These are phyloP conservation scores for Neuroterus valhalla DNA, from an alignment of 1,140 invertebrate species.

Conservation along the genomic window DNA sequence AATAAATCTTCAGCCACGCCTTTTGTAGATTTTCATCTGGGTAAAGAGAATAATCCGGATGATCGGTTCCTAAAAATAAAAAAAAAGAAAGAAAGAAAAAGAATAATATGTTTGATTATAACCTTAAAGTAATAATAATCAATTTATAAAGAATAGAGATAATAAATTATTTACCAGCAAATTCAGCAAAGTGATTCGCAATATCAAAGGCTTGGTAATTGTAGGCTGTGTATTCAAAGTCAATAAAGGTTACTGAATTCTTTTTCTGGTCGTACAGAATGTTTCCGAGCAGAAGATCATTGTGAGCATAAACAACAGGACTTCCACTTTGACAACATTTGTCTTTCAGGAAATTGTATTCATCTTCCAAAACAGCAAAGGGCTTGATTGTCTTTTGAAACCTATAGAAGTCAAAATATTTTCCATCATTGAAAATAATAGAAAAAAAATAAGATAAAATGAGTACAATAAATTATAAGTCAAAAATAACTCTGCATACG, in stretches of 20 bases:
- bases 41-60: conserved; percentile 86
- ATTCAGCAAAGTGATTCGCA: conserved; percentile 98
- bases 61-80: conserved; percentile 79
- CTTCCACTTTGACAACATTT: conserved; percentile 80
- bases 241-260: conserved; percentile 92
- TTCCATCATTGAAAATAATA: background rate
- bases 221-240: conserved; percentile 96
- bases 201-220: conserved; percentile 98
- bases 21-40: conserved; percentile 88
- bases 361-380: conserved; percentile 80
- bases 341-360: conserved; percentile 82
- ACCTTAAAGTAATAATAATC: conserved; percentile 11
- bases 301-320: conserved; percentile 97
- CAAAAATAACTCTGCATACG: too few species aligned
- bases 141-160: conserved; percentile 37
- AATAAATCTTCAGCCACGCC: conserved; percentile 87
- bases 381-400: conserved; percentile 82
- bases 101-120: conserved; percentile 26
- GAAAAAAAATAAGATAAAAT: too few species aligned
- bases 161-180: conserved; percentile 83
- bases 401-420: conserved; percentile 74
- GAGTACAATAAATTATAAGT: too few species aligned
- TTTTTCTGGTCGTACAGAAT: conserved; percentile 87
- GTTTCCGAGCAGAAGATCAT: conserved; percentile 96
- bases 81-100: conserved; percentile 35